Base-by-base conservation (phyloP, 1,140 invertebrate species). In the Eubasilissa regina region DNA sequence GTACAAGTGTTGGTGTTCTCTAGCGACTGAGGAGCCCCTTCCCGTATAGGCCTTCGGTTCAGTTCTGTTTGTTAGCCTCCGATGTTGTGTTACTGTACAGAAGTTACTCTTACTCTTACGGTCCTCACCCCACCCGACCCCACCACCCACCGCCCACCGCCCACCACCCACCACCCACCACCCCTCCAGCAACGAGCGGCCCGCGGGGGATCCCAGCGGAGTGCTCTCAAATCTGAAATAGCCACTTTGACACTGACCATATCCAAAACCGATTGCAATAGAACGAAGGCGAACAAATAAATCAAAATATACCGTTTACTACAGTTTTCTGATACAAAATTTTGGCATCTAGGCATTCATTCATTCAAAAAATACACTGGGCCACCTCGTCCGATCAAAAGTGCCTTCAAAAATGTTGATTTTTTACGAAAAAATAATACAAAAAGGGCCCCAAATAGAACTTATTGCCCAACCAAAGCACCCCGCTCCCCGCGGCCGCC, bases 351-450 rank as follows among this genome's bases (percentile, higher is more conserved):
- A 90, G 90, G 89, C 87, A 89, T 87, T 89, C 86, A 88, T 87
- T 90, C 87, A 89, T 86, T 89, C 88, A 89, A 88, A 91, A 90
- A 89, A 89, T 88, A 90, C 92, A 94, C 92, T 93, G 93, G 94
- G 93, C 93, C 94, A 93, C 92, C 93, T 94, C 93, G 93, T 94
- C 94, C 94, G 94, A 94, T 93, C 93, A 93, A 93, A 94, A 94
- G 93, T 94, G 94, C 94, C 94, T 95, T 95, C 94, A 93, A 91
- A 91, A 89, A 93, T 94, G 92, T 94, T 93, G 91, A 92, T 93
- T 93, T 94, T 94, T 93, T 94, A 94, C 92, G 91, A 93, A 93
- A 93, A 91, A 90, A 91, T 89, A 87, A 89, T 89, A 91, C 89
- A 92, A 90, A 91, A 92, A 89, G 92, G 94, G 94, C 94, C 94